A percentile compares a stretch with the other conserved stretches of the same genome.
Conservation (phyloP, 1,140 invertebrate species). For the Sarcophaga peregrina region DNA sequence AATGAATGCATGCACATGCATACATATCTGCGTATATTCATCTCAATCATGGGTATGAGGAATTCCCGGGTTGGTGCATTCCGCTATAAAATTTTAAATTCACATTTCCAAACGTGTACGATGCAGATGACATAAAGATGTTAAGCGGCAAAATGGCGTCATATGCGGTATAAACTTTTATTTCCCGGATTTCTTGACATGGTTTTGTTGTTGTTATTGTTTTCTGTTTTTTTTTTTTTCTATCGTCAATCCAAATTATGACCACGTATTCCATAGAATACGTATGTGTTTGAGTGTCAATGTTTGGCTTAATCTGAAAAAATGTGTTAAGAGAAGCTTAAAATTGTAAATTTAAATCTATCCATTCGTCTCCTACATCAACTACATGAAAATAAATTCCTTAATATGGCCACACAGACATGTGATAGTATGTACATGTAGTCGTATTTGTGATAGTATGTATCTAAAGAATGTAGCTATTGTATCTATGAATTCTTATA, state of each 20-base stretch:
- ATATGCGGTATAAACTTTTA: conserved; percentile 6
- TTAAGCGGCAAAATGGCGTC: conserved; percentile 36
- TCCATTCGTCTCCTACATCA: neutral
- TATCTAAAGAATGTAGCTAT: too few species aligned
- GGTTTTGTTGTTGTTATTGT: neutral
- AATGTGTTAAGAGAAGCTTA: conserved; percentile 15
- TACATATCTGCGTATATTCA: too few species aligned
- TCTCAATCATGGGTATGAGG: too few species aligned
- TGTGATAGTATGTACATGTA: too few species aligned
- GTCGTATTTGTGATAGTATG: too few species aligned
- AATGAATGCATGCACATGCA: too few species aligned
- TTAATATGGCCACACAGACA: neutral
- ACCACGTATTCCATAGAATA: neutral
- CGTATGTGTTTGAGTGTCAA: neutral
- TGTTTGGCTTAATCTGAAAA: neutral
- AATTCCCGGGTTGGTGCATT: neutral
- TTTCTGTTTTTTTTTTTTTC: neutral
- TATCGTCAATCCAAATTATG: neutral
- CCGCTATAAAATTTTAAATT: neutral
- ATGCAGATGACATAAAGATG: conserved; percentile 33
- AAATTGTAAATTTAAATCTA: conserved; percentile 16
- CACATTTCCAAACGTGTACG: neutral
- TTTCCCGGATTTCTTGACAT: neutral
- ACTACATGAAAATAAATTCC: neutral
- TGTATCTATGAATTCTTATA: too few species aligned